These are phyloP conservation scores for Benitochromis conjunctus DNA, from an alignment of 2,113 vertebrate genomes.

Conservation along the genomic window DNA sequence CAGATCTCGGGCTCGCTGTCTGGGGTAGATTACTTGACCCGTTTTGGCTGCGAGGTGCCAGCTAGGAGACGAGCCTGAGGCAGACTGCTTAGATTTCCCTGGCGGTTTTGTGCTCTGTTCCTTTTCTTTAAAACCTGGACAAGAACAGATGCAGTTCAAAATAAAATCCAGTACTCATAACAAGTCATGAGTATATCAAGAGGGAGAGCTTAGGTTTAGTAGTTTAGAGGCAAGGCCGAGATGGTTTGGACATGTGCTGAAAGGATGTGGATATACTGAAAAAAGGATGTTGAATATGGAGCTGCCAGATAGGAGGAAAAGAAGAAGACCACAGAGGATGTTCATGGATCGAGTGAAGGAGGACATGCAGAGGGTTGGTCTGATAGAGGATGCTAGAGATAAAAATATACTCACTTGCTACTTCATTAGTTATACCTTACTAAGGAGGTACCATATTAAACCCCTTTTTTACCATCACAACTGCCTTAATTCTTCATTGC, in stretches of 20 bases:
- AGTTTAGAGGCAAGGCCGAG: background rate
- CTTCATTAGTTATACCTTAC: background rate
- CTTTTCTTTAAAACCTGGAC: constrained; percentile 36
- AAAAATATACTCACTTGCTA: no score
- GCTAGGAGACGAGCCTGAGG: constrained; percentile 49
- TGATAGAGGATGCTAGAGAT: background rate
- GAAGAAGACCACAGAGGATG: background rate
- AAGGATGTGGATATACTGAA: background rate
- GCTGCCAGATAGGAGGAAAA: background rate
- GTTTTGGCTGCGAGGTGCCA: constrained; percentile 41
- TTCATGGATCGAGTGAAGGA: background rate
- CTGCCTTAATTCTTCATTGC: background rate
- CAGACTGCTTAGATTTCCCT: constrained; percentile 66
- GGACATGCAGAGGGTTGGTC: background rate
- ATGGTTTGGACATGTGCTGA: background rate
- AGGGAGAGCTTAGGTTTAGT: background rate
- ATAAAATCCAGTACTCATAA: background rate
- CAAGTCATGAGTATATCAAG: background rate
- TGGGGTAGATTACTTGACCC: constrained; percentile 39
- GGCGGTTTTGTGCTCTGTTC: constrained; percentile 72
- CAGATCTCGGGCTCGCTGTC: constrained; percentile 75
- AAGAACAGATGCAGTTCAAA: background rate
- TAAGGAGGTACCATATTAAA: background rate
- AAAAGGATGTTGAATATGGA: background rate
- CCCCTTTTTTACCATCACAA: background rate